Percentiles rank a stretch among this genome's conserved stretches.
phyloP scores from a whole-genome alignment of 1,140 invertebrate genomes.

The Goniozus legneri region DNA sequence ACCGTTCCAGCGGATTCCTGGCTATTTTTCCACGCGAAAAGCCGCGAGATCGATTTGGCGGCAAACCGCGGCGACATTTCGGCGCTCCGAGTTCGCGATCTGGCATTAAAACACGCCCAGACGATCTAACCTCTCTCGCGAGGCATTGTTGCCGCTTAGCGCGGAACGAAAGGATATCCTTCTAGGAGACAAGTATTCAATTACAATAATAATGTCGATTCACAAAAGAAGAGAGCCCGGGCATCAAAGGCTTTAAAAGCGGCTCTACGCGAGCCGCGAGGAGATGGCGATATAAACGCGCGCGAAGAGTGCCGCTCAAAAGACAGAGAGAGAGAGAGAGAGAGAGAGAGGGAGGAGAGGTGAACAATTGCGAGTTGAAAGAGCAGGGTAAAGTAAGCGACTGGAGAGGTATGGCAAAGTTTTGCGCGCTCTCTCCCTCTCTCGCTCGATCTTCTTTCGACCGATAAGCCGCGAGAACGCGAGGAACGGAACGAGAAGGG shows the following conservation, averaged over 20 bases:
- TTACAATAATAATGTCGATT: constrained; percentile 41
- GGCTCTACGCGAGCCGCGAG: constrained; percentile 22
- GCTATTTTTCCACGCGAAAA: no score
- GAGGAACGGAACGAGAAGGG: constrained; percentile 5
- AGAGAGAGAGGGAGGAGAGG: constrained; percentile 3
- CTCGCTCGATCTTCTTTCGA: constrained; percentile 5
- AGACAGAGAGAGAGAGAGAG: background rate
- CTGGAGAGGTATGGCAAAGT: constrained; percentile 16
- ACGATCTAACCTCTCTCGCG: no score
- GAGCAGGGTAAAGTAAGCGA: constrained; percentile 22
- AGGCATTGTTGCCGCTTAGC: no score
- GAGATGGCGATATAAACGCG: constrained; percentile 14
- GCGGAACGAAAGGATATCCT: no score
- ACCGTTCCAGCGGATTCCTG: no score
- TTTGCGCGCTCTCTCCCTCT: no score
- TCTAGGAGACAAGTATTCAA: constrained; percentile 40
- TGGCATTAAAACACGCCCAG: no score
- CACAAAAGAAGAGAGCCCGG: constrained; percentile 39
- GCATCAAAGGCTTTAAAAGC: constrained; percentile 37
- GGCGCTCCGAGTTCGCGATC: no score
- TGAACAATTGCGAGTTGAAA: constrained; percentile 22
- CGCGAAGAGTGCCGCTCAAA: constrained; percentile 6
- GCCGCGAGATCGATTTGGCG: no score
- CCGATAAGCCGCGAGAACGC: constrained; percentile 13
- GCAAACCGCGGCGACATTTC: no score